These are phyloP conservation scores for Erpornis zantholeuca DNA, from an alignment of 2,113 vertebrate species.

Conservation along the genomic window DNA sequence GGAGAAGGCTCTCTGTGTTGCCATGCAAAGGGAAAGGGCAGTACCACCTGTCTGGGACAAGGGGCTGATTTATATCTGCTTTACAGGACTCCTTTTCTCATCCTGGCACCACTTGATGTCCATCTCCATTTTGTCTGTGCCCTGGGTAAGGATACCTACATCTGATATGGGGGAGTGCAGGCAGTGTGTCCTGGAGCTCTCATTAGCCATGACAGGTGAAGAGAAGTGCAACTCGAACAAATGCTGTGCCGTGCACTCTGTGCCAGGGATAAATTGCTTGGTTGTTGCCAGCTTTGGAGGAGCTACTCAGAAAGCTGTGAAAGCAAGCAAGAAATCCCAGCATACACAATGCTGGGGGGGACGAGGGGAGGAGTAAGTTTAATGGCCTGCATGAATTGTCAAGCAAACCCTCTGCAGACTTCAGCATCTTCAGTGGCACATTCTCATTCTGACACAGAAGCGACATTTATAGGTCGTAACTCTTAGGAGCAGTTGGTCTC, in stretches of 20 bases:
- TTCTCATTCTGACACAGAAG: slow-evolving; percentile 63
- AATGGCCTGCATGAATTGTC: slow-evolving; percentile 80
- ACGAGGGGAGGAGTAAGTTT: slow-evolving; percentile 79
- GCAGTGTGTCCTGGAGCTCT: background rate
- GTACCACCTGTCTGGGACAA: accelerated
- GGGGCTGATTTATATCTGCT: background rate
- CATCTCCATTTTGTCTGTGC: background rate
- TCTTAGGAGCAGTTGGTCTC: slow-evolving; percentile 73
- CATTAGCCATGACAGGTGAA: background rate
- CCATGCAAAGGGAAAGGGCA: background rate
- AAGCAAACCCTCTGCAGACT: slow-evolving; percentile 81
- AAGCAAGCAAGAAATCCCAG: slow-evolving; percentile 60
- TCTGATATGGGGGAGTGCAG: background rate
- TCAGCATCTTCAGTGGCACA: slow-evolving; percentile 65
- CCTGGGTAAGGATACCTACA: background rate
- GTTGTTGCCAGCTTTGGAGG: background rate
- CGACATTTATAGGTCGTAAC: slow-evolving; percentile 74
- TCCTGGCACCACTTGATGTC: background rate
- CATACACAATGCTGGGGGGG: slow-evolving; percentile 1
- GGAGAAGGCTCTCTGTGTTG: background rate
- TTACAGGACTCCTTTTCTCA: background rate
- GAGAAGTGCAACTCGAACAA: background rate
- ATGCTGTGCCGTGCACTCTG: background rate
- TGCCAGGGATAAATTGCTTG: slow-evolving; percentile 7
- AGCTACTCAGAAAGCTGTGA: slow-evolving; percentile 22